Evolutionary conservation across 2,888 invertebrate genomes (phyloP).

Genomic region (Lithophane socia): DNA sequence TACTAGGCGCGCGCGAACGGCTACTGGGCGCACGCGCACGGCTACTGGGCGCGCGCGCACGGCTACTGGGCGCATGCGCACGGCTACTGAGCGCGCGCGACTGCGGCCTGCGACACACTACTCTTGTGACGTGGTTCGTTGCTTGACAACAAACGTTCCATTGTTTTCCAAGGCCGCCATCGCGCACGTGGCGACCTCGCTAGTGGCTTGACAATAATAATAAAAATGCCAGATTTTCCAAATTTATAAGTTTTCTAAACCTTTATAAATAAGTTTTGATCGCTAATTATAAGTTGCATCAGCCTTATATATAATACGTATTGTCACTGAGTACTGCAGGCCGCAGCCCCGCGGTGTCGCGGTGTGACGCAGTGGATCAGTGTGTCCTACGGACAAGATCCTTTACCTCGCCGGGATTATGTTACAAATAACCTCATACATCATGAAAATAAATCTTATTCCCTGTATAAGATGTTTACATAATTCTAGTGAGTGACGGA

Average conservation of each 20-base stretch:
- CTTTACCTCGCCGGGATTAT: not conserved
- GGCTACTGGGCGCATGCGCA: too few relatives aligned
- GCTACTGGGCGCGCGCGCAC: too few relatives aligned
- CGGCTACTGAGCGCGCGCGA: too few relatives aligned
- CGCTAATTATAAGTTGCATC: not conserved
- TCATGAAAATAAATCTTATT: conserved; percentile 7
- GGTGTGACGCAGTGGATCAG: not conserved
- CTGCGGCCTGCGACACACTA: not conserved
- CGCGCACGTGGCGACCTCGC: not conserved
- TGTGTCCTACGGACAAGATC: not conserved
- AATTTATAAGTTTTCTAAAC: conserved; percentile 15
- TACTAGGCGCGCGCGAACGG: too few relatives aligned
- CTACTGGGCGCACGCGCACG: too few relatives aligned
- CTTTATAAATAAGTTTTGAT: not conserved
- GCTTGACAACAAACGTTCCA: not conserved
- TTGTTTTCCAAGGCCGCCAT: not conserved
- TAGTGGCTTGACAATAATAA: conserved; percentile 34
- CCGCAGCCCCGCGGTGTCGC: not conserved
- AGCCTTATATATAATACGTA: not conserved
- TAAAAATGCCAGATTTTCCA: conserved; percentile 10
- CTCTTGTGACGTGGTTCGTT: not conserved
- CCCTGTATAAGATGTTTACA: not conserved
- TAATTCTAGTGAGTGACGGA: not conserved
- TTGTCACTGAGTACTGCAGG: not conserved
- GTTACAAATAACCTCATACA: not conserved